Conservation (phyloP, 2,888 invertebrate genomes). For the Malthinus flaveolus region DNA sequence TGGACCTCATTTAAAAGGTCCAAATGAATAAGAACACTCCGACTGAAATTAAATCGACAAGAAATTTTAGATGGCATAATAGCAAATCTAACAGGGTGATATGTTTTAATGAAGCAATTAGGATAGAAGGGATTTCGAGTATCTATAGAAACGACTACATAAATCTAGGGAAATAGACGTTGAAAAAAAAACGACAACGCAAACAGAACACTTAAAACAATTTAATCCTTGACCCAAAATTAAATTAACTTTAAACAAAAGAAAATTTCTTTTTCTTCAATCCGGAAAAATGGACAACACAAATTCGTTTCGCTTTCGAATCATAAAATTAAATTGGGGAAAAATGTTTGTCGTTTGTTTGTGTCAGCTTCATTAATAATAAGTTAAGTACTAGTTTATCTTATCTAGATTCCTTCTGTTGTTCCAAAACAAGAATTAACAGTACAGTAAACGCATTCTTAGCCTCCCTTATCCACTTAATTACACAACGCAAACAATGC, state of each 20-base stretch:
- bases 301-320: not conserved
- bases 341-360: slow-evolving; percentile 32
- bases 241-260: not conserved
- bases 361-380: slow-evolving; percentile 34
- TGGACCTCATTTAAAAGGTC: slow-evolving; percentile 27
- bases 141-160: slow-evolving; percentile 23
- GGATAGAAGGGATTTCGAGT: slow-evolving; percentile 28
- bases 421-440: slow-evolving; percentile 34
- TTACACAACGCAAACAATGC: slow-evolving; percentile 15
- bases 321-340: too few relatives aligned
- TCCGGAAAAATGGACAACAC: too few relatives aligned
- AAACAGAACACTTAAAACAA: slow-evolving; percentile 9
- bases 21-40: slow-evolving; percentile 27
- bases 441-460: slow-evolving; percentile 31
- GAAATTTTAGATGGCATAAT: slow-evolving; percentile 30
- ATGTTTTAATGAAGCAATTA: slow-evolving; percentile 33
- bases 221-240: slow-evolving; percentile 1
- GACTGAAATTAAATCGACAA: slow-evolving; percentile 29
- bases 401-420: slow-evolving; percentile 22
- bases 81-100: slow-evolving; percentile 30
- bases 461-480: slow-evolving; percentile 28
- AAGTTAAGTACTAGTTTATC: slow-evolving; percentile 14
- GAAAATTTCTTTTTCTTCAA: not conserved
- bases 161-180: slow-evolving; percentile 21
- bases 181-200: slow-evolving; percentile 19